Conservation (phyloP, 2,113 vertebrate genomes). For the Corythoichthys haematopterus region DNA sequence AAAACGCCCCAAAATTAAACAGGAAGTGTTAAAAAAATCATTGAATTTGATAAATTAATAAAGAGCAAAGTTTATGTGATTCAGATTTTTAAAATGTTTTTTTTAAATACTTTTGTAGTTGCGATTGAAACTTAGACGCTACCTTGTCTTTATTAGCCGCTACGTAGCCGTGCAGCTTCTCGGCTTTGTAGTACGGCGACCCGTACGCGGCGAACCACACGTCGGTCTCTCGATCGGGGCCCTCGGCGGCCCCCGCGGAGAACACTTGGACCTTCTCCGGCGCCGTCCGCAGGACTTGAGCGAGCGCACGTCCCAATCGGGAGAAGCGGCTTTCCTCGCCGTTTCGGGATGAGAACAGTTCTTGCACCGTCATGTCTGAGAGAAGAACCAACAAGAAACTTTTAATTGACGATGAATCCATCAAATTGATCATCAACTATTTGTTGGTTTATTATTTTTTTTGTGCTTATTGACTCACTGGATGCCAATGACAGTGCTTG, state of each 20-base stretch:
- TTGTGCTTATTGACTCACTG: too few species aligned
- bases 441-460: too few species aligned
- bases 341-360: conserved; percentile 68
- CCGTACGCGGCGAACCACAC: conserved; percentile 80
- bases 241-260: conserved; percentile 66
- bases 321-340: conserved; percentile 74
- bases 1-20: neutral
- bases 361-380: conserved; percentile 75
- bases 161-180: conserved; percentile 81
- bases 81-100: too few species aligned
- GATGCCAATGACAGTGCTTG: too few species aligned
- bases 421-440: too few species aligned
- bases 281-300: conserved; percentile 71
- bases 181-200: conserved; percentile 74
- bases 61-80: too few species aligned
- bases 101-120: too few species aligned
- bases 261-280: conserved; percentile 76
- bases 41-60: too few species aligned
- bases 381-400: neutral
- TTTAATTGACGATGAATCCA: too few species aligned
- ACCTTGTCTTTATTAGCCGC: conserved; percentile 76
- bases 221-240: conserved; percentile 43
- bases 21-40: too few species aligned
- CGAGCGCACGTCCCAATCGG: conserved; percentile 67
- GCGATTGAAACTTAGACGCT: neutral